Evolutionary conservation across 2,888 invertebrate genomes (phyloP), one percentile per base, ranked within the genome.

Genomic region (Balanococcus diminutus): DNA sequence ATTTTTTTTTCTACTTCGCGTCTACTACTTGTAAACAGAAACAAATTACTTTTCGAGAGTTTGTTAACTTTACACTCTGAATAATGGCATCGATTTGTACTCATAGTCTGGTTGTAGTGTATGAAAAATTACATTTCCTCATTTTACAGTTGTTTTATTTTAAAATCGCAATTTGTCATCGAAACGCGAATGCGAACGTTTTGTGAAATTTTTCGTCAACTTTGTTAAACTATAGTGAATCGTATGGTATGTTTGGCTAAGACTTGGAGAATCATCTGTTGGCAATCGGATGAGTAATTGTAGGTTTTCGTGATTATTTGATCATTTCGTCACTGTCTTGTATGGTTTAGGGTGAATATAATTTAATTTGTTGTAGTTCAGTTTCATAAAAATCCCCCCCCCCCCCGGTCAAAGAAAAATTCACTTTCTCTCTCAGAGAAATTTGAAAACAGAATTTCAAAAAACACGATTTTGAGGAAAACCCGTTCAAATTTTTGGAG

Each of bases 1-100:
- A 31, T 28, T 72, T 72, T 72, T 28, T 28, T 72, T 72, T 72
- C 72, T 72, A 61, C n/a, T n/a, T n/a, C n/a, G n/a, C n/a, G n/a
- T n/a, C n/a, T n/a, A n/a, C n/a, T 36, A 46, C 72, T 32, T 72
- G 72, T 72, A 72, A 72, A 72, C 72, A 72, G 72, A 72, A 72
- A 72, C 72, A 72, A 72, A 72, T 72, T 72, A 72, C 72, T 72
- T 72, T 72, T 72, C 72, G 8, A 28, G 67, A 67, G 72, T 72
- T 72, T 72, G 72, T 72, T 72, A 72, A 72, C 28, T n/a, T 72
- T 31, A 25, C 32, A 25, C 72, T 32, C 25, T n/a, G 31, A 72
- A 72, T 72, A 31, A 72, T 31, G 28, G 32, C 72, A 32, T 72
- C 72, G 72, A 72, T 72, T 72, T 72, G 72, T 72, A 72, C 14